These are phyloP conservation scores for Montipora cactus DNA, from an alignment of 64 coral and sea anemone genomes.

Conservation along the genomic window DNA sequence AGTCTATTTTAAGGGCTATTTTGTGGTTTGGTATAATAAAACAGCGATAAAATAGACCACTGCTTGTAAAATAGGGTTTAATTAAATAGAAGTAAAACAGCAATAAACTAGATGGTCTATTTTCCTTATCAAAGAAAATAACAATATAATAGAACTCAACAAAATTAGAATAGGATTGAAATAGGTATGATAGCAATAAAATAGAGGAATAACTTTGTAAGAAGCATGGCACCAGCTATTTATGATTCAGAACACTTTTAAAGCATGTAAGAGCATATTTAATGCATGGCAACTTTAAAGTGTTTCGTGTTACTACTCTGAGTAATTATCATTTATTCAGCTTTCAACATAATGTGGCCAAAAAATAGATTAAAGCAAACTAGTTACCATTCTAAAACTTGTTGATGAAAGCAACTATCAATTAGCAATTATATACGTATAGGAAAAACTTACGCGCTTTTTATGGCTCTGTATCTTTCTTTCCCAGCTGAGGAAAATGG, in stretches of 20 bases:
- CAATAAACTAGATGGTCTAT: too few species aligned
- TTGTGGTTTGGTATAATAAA: too few species aligned
- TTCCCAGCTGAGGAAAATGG: conserved; percentile 83
- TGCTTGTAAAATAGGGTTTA: too few species aligned
- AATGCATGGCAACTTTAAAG: background rate
- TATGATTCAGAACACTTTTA: background rate
- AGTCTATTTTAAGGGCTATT: too few species aligned
- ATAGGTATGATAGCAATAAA: too few species aligned
- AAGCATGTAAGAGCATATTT: background rate
- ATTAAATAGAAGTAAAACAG: too few species aligned
- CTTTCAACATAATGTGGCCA: background rate
- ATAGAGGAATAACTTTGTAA: background rate
- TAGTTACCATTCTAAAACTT: background rate
- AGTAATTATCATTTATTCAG: background rate
- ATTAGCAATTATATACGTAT: background rate
- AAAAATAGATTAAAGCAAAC: background rate
- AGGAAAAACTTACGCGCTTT: conserved; percentile 92
- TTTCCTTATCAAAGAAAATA: too few species aligned
- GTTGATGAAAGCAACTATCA: background rate
- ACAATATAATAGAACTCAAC: too few species aligned
- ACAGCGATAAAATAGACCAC: too few species aligned
- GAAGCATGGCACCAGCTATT: background rate
- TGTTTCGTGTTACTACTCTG: background rate
- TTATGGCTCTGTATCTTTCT: conserved; percentile 99
- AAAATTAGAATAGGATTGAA: too few species aligned